Evolutionary conservation across 2,888 invertebrate species (phyloP).

Genomic region (Leptopilina myrica): DNA sequence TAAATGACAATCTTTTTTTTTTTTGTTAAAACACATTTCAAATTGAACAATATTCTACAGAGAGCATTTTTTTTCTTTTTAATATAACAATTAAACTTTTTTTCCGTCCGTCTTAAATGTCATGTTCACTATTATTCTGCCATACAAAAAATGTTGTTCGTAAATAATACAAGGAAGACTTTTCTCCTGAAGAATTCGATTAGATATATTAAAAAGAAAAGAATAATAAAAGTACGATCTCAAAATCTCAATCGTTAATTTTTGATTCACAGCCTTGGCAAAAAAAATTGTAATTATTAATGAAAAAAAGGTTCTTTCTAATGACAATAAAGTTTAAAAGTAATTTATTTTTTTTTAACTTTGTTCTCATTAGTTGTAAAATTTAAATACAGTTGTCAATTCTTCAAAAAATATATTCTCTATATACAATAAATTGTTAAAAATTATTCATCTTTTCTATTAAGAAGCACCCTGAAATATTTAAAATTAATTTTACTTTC

Average conservation of each 20-base stretch:
- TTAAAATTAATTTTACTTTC: too few species aligned
- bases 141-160: not conserved
- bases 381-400: not conserved
- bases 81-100: not conserved
- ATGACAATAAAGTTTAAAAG: not conserved
- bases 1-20: constrained; percentile 2
- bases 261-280: constrained; percentile 24
- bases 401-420: not conserved
- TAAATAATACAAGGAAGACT: constrained; percentile 10
- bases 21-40: constrained; percentile 5
- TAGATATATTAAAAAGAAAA: not conserved
- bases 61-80: constrained; percentile 8
- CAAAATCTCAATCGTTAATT: constrained; percentile 6
- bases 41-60: not conserved
- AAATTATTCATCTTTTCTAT: too few species aligned
- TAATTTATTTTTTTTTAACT: too few species aligned
- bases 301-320: not conserved
- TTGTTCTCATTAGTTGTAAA: too few species aligned
- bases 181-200: not conserved
- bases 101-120: constrained; percentile 30
- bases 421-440: not conserved
- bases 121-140: not conserved
- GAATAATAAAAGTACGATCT: not conserved
- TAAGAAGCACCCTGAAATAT: too few species aligned
- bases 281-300: not conserved